Percentiles rank a stretch among this genome's conserved stretches.
Evolutionary conservation across 2,888 invertebrate genomes (phyloP).

Genomic region (Ennomos quercinarius): DNA sequence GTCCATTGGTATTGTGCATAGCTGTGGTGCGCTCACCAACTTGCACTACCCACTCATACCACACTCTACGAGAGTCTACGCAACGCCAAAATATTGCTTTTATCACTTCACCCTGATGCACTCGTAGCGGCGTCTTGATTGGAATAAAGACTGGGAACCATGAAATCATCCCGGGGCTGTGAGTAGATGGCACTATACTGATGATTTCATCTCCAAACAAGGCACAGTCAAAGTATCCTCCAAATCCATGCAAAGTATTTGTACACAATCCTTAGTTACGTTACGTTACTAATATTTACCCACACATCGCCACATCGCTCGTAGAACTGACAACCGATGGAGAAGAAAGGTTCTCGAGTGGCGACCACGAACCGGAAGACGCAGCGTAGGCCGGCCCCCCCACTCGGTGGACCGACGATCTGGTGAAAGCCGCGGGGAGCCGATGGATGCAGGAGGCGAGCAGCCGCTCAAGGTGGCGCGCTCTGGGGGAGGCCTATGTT

Average conservation of each 20-base stretch:
- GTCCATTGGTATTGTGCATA: slow-evolving; percentile 72
- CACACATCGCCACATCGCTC: too few species aligned
- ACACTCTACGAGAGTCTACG: slow-evolving; percentile 92
- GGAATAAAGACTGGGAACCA: slow-evolving; percentile 99
- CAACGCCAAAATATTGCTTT: slow-evolving; percentile 95
- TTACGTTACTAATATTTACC: too few species aligned
- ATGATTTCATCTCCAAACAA: slow-evolving; percentile 94
- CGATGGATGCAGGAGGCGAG: too few species aligned
- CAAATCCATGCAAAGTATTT: slow-evolving; percentile 96
- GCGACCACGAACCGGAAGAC: too few species aligned
- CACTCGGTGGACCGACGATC: too few species aligned
- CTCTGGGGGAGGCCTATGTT: too few species aligned
- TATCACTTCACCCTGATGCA: slow-evolving; percentile 89
- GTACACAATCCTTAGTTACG: too few species aligned
- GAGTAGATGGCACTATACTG: slow-evolving; percentile 95
- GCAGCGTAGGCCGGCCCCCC: too few species aligned
- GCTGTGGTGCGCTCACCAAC: slow-evolving; percentile 66
- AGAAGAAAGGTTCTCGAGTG: too few species aligned
- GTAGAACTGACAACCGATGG: too few species aligned
- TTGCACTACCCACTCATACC: slow-evolving; percentile 96
- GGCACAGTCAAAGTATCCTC: slow-evolving; percentile 96
- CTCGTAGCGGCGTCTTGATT: slow-evolving; percentile 89
- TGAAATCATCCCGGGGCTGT: slow-evolving; percentile 96
- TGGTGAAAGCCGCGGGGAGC: too few species aligned
- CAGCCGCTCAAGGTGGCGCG: too few species aligned